Base-by-base conservation (phyloP, 2,113 vertebrate genomes). In the Chamaea fasciata region DNA sequence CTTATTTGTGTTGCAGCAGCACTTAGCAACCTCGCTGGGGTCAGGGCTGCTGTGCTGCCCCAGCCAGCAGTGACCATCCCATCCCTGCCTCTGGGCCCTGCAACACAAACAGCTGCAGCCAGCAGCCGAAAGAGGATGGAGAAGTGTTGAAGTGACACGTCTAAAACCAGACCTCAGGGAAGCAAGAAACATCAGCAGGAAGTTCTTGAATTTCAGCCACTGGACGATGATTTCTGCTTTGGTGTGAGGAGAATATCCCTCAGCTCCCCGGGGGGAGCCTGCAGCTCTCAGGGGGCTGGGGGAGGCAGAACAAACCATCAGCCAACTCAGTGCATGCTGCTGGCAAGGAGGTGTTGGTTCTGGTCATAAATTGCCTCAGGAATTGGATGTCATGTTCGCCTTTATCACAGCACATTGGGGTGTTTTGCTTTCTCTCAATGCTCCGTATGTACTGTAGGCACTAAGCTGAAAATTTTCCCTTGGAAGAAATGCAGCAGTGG, bases 281-380 rank as follows among this genome's bases (percentile, higher is more conserved):
- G 37, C 31, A 39, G 44, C 59, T 42, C 52, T 26, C 49, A 52
- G 35, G 49, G 41, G 53, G 28, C n/a, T 86, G 30, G 37, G 49
- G 86, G 49, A 79, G 81, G 57, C 42, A 57, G 23, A 53, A 30
- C 35, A 83, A 42, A 9, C 21, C 26, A 4, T 46, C 0, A 0
- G 19, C 52, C 30, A 35, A 27, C 0, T 1, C 26, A 23, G 62
- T 11, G 21, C 0, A 0, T 53, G 70, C 70, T 83, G 33, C 35
- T 86, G 65, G 57, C 28, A 27, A 41, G 42, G 39, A 30, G 39
- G 14, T 70, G 68, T 13, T 88, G 69, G 63, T 41, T 69, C 57
- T 96, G 13, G 28, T 71, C 50, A 15, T 55, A 77, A 53, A 88
- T 23, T 10, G 16, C 21, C 37, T 63, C 22, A 37, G 53, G 87